phyloP scores from a whole-genome alignment of 2,113 vertebrate genomes.

The Petrocephalus microphthalmus region DNA sequence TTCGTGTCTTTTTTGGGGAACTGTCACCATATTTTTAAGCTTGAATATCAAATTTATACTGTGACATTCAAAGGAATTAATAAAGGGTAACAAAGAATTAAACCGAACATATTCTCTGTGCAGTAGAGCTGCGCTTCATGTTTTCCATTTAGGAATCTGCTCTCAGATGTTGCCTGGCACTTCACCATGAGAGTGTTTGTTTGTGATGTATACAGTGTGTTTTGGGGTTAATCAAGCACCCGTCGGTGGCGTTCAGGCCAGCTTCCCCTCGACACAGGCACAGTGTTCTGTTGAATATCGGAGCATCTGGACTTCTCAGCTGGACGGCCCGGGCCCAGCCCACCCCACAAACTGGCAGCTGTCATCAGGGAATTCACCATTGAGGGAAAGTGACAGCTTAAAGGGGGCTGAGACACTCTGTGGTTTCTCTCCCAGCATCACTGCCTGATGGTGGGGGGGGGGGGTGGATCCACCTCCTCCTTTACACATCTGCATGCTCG shows the following conservation, averaged over 20 bases:
- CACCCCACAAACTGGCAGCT: constrained; percentile 12
- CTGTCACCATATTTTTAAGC: background rate
- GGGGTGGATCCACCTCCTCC: background rate
- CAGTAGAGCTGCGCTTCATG: background rate
- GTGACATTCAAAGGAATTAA: constrained; percentile 12
- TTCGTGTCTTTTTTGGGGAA: background rate
- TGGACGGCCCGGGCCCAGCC: constrained; percentile 11
- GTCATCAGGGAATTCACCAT: background rate
- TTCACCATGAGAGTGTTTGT: background rate
- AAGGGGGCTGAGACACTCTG: constrained; percentile 60
- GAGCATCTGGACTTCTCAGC: background rate
- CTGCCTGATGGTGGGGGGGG: background rate
- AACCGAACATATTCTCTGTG: background rate
- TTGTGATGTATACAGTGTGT: background rate
- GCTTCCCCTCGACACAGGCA: background rate
- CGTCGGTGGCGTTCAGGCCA: background rate
- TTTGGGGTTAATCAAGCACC: background rate
- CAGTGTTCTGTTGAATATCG: background rate
- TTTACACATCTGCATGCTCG: background rate
- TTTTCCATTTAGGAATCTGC: background rate
- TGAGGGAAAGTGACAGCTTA: constrained; percentile 60
- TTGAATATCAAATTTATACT: background rate
- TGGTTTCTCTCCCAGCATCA: constrained; percentile 32
- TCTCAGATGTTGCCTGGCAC: background rate
- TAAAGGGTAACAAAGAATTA: background rate